Evolutionary conservation across 2,797 vertebrate genomes (phyloP).

Genomic region (Malurus splendens): DNA sequence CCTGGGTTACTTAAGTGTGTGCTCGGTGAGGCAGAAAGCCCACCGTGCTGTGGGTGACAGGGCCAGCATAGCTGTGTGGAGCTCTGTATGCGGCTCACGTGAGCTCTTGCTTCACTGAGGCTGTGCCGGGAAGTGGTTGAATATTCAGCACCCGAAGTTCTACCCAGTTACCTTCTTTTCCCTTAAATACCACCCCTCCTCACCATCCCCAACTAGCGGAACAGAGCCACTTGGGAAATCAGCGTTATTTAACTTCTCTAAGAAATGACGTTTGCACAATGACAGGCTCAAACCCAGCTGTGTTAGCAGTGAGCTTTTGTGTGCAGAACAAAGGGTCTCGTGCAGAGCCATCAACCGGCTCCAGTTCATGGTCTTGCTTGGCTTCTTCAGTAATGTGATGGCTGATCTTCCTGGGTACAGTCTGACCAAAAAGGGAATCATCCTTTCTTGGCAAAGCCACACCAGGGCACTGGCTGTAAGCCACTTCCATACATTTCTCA

Average conservation of each 20-base stretch:
- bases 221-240: background rate
- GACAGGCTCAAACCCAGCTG: background rate
- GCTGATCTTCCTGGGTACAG: background rate
- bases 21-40: background rate
- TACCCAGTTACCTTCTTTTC: background rate
- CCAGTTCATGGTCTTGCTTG: fast-evolving
- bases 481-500: background rate
- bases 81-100: background rate
- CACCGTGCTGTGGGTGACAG: background rate
- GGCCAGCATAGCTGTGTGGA: fast-evolving
- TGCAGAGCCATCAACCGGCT: background rate
- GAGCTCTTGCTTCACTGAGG: background rate
- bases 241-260: background rate
- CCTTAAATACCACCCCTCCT: background rate
- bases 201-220: background rate
- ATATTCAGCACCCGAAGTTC: slow-evolving; percentile 9
- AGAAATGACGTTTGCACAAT: background rate
- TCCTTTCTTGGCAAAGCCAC: background rate
- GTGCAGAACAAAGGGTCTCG: slow-evolving; percentile 34
- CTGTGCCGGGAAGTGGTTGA: background rate
- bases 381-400: background rate
- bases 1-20: background rate
- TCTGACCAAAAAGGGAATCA: background rate
- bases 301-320: slow-evolving; percentile 28
- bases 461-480: background rate